These are phyloP conservation scores for Pterocles burchelli DNA, from an alignment of 2,113 vertebrate genomes.

Conservation along the genomic window DNA sequence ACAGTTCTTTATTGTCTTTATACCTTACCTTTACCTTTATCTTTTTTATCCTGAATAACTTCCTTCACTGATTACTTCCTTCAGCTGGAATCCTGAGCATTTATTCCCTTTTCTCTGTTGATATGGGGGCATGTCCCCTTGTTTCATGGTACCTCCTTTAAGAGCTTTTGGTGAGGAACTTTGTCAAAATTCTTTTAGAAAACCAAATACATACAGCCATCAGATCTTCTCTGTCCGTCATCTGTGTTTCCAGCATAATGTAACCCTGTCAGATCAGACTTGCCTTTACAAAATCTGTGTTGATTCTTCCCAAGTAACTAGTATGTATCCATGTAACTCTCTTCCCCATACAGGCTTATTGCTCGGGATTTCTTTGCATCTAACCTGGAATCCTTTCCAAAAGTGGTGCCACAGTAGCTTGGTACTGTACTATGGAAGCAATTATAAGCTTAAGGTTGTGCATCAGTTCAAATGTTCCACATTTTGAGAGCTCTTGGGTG, in stretches of 20 bases:
- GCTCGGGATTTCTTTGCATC: neutral
- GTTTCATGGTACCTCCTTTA: neutral
- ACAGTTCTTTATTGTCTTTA: neutral
- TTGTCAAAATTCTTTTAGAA: neutral
- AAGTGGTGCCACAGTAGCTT: neutral
- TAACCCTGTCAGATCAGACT: neutral
- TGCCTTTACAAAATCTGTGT: neutral
- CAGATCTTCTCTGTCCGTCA: neutral
- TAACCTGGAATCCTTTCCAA: neutral
- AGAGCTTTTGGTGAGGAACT: neutral
- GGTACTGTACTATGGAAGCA: neutral
- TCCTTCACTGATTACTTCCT: neutral
- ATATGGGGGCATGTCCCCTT: neutral
- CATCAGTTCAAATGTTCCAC: neutral
- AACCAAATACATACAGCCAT: neutral
- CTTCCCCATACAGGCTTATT: neutral
- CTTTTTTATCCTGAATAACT: neutral
- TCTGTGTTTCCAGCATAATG: neutral
- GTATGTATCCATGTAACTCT: neutral
- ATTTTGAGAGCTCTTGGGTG: neutral
- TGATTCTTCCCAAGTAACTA: neutral
- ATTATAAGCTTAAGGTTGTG: neutral
- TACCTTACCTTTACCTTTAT: neutral
- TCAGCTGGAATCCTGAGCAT: neutral
- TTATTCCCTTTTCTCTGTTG: neutral